phyloP scores from a whole-genome alignment of 2,797 vertebrate genomes.

The Protonibea diacanthus region DNA sequence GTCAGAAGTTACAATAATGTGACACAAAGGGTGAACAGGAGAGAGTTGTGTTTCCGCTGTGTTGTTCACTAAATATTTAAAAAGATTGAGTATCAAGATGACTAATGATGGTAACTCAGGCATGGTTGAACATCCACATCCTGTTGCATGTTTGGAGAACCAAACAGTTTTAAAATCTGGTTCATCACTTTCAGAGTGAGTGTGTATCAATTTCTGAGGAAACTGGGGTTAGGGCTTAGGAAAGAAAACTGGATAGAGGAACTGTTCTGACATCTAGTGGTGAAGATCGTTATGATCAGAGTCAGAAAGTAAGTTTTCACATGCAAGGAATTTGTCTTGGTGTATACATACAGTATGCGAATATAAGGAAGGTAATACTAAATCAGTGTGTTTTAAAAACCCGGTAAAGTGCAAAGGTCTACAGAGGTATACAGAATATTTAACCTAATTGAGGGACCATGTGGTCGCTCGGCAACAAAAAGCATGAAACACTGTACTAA shows the following conservation, averaged over 20 bases:
- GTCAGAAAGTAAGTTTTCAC: too few relatives aligned
- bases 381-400: too few relatives aligned
- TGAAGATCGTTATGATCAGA: background rate
- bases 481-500: too few relatives aligned
- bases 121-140: background rate
- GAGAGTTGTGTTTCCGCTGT: background rate
- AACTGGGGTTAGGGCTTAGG: fast-evolving
- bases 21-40: background rate
- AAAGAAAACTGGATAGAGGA: background rate
- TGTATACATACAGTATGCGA: too few relatives aligned
- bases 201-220: background rate
- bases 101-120: background rate
- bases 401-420: too few relatives aligned
- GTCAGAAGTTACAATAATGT: background rate
- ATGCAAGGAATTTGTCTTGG: too few relatives aligned
- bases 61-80: background rate
- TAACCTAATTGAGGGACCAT: too few relatives aligned
- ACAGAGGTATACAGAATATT: too few relatives aligned
- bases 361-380: too few relatives aligned
- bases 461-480: too few relatives aligned
- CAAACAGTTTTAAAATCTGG: background rate
- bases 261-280: constrained; percentile 13
- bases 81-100: background rate
- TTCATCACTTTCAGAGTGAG: background rate
- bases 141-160: too few relatives aligned